Evolutionary conservation across 1,140 invertebrate species (phyloP), one percentile per base, ranked within the genome.

Genomic region (Tetramorium parvispinum): DNA sequence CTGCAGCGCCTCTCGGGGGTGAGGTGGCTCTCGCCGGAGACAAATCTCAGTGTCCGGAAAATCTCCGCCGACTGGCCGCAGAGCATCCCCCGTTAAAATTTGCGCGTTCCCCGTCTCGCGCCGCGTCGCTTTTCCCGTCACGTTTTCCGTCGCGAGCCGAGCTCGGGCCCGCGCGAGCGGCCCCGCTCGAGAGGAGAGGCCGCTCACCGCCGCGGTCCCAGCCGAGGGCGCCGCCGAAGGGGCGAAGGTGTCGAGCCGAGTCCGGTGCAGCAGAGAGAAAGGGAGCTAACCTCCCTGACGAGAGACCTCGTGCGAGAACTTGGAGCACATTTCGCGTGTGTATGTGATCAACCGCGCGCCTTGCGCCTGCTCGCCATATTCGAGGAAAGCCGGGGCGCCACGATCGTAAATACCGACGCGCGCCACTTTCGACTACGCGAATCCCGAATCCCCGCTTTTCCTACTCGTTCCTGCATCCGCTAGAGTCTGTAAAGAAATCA

Each of bases 11-110:
- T 93, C 91, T 90, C 91, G 88, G 81, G 90, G 92, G 91, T 88
- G 81, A 90, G 92, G 89, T 90, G 91, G 90, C 86, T 87, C 91
- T 88, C 85, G 87, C 87, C 85, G 83, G 90, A 93, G 92, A 93
- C 93, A 90, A 93, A 94, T 94, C 93, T 94, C 94, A 94, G 94
- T 94, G 91, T 92, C 91, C 91, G 92, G 93, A 94, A 94, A 94
- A 94, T 94, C 91, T 89, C 90, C 90, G 93, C 91, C 91, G 93
- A 79, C 87, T 88, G 83, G 83, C 73, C 82, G 63, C 89, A 83
- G 79, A 79, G 81, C 77, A 83, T 24, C 57, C 68, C 82, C 37
- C 86, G 43, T 82, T 85, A 63, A 79, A 89, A 77, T 89, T 89
- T 71, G 40, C 85, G 16, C 51, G 51, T 0, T 13, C 49, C 49